Evolutionary conservation across 64 coral and sea anemone species (phyloP).

Genomic region (Astreopora myriophthalma): DNA sequence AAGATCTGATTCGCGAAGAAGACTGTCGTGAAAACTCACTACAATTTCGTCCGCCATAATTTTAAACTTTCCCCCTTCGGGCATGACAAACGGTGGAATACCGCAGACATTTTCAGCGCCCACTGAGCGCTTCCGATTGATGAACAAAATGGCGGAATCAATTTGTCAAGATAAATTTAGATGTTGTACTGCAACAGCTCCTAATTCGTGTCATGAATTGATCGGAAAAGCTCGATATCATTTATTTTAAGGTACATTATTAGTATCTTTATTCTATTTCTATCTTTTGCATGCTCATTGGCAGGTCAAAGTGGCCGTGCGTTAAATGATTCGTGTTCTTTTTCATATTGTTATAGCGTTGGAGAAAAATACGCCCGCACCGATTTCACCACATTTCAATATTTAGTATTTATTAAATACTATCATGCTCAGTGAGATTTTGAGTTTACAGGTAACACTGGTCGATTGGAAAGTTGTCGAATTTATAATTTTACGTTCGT

Average conservation of each 20-base stretch:
- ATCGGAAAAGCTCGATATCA: constrained; percentile 7
- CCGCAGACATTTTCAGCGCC: constrained; percentile 46
- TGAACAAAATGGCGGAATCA: constrained; percentile 79
- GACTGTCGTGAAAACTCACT: constrained; percentile 94
- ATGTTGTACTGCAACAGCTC: not conserved
- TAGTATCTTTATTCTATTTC: not conserved
- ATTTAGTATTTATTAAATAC: not conserved
- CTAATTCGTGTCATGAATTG: constrained; percentile 25
- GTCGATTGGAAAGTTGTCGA: not conserved
- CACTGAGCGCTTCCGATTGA: constrained; percentile 2
- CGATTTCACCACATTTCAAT: not conserved
- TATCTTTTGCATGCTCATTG: not conserved
- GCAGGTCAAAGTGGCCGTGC: constrained; percentile 11
- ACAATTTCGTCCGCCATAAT: constrained; percentile 81
- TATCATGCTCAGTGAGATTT: not conserved
- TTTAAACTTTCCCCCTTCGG: constrained; percentile 76
- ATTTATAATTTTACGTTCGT: not conserved
- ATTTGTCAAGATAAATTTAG: constrained; percentile 44
- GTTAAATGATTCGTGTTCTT: not conserved
- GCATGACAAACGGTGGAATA: constrained; percentile 55
- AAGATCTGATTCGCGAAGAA: constrained; percentile 87
- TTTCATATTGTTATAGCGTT: not conserved
- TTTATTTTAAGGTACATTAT: constrained; percentile 25
- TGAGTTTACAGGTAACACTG: not conserved
- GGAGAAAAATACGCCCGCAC: not conserved